phyloP scores from a whole-genome alignment of 2,113 vertebrate species.

The Prochilodus magdalenae region DNA sequence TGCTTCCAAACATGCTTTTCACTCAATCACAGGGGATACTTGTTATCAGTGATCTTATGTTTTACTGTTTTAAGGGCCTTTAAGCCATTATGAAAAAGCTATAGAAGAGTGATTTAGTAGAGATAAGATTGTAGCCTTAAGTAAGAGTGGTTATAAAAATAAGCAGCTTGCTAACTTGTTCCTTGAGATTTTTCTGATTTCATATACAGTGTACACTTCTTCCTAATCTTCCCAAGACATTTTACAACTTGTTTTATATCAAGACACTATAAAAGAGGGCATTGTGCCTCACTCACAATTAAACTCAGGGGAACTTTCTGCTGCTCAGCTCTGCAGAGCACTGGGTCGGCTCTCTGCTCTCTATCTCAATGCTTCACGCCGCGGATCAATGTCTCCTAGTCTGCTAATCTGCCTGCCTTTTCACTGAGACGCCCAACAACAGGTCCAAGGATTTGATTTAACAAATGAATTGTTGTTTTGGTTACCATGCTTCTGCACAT shows the following conservation, averaged over 20 bases:
- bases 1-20: no score
- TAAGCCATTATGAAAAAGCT: no score
- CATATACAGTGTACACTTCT: background rate
- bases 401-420: constrained; percentile 68
- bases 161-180: background rate
- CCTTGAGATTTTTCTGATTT: background rate
- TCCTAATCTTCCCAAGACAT: constrained; percentile 17
- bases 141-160: background rate
- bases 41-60: no score
- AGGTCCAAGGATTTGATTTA: constrained; percentile 59
- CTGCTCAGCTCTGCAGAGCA: constrained; percentile 64
- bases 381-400: constrained; percentile 67
- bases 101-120: background rate
- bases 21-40: no score
- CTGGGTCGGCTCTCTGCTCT: constrained; percentile 46
- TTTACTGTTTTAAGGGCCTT: no score
- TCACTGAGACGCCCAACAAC: constrained; percentile 63
- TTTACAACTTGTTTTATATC: constrained; percentile 35
- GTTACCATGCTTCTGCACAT: background rate
- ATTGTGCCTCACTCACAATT: constrained; percentile 42
- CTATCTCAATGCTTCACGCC: constrained; percentile 41
- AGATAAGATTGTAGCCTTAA: background rate
- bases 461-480: constrained; percentile 69
- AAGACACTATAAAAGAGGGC: constrained; percentile 27
- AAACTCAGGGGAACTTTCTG: constrained; percentile 41